Percentiles rank a stretch among this genome's conserved stretches.
Conservation (phyloP, 2,113 vertebrate genomes). For the Protobothrops flavoviridis region DNA sequence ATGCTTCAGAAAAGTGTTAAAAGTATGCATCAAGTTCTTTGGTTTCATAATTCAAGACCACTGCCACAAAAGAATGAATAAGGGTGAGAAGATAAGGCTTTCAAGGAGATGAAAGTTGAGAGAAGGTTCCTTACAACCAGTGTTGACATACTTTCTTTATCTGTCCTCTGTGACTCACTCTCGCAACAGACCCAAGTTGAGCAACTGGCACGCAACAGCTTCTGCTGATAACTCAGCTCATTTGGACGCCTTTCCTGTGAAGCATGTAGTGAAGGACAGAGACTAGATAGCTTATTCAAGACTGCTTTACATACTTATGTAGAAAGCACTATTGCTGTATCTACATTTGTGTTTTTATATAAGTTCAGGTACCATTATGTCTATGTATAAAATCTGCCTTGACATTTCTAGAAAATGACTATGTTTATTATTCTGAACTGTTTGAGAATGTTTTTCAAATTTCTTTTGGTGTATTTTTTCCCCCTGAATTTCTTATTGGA, state of each 20-base stretch:
- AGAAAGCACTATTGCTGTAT: not conserved
- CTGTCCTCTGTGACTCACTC: slow-evolving; percentile 25
- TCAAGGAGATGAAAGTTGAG: slow-evolving; percentile 27
- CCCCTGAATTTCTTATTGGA: not conserved
- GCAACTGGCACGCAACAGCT: not conserved
- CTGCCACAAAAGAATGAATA: not conserved
- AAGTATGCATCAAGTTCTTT: slow-evolving; percentile 27
- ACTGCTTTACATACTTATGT: not conserved
- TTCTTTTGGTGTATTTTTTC: not conserved
- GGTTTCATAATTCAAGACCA: slow-evolving; percentile 31
- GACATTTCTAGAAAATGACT: not conserved
- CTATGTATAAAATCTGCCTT: not conserved
- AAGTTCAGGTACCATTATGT: not conserved
- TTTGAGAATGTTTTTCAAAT: not conserved
- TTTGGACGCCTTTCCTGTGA: not conserved
- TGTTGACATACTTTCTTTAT: slow-evolving; percentile 27
- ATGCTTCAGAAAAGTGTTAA: not conserved
- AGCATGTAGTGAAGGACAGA: not conserved
- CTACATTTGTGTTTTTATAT: not conserved
- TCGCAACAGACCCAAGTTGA: not conserved
- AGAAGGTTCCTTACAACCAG: slow-evolving; percentile 21
- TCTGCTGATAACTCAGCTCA: slow-evolving; percentile 22
- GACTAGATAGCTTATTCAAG: not conserved
- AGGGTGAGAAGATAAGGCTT: not conserved
- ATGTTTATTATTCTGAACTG: not conserved